Base-by-base conservation (phyloP, 2,797 vertebrate species). In the Aythya fuligula region DNA sequence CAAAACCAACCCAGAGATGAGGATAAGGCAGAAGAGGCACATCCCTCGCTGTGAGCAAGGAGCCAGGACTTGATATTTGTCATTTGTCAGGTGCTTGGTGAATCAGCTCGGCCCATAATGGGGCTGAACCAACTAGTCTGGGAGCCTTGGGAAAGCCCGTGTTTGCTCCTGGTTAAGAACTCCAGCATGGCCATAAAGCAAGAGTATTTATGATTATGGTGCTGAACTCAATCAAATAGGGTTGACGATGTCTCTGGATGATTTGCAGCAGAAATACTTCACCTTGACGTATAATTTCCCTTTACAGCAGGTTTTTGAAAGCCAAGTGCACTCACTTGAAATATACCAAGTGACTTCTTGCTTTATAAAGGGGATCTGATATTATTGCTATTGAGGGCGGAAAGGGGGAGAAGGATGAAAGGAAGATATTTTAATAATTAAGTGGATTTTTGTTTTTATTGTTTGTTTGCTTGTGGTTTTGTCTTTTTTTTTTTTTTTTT, bases 261-360 rank as follows among this genome's bases (percentile, higher is more conserved):
- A 97, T 97, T 96, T 94, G 92, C 2, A 8, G 62, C 73, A 34
- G 65, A 75, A 94, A 89, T 90, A 36, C 75, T 96, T 95, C 84
- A 95, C 90, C 81, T 94, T 94, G 95, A 85, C 8, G 3, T 90
- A 84, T 79, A 83, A 95, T 96, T 96, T 94, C 91, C 87, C 84
- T 66, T 91, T 69, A 61, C 77, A 90, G 75, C 54, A 82, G 75
- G 36, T 87, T 94, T 96, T 79, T 9, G 16, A 94, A 94, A 94
- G 67, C 43, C 56, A 71, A 28, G 27, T 47, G 80, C 57, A 71
- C 64, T 69, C 4, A 8, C 41, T 83, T 89, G 77, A 90, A 93
- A 93, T 79, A 69, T 9, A 54, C 54, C 34, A 41, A 75, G 64
- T 39, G 70, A 72, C 45, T 91, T 58, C 60, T 73, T 81, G 80